Conservation (phyloP, 2,797 vertebrate genomes). For the Melanotaenia boesemani region DNA sequence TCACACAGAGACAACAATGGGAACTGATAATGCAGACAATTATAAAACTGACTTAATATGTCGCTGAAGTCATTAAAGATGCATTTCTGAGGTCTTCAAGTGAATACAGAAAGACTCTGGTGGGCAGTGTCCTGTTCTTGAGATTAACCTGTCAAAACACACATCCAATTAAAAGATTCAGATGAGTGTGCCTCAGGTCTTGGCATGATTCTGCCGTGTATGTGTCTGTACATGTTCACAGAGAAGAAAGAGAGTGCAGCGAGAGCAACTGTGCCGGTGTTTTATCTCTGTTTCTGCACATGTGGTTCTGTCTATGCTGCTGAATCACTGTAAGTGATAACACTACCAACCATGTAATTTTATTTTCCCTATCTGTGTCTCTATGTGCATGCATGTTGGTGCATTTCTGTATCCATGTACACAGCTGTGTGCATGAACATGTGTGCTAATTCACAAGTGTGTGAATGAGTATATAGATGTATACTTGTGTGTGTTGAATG, state of each 20-base stretch:
- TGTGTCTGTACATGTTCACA: constrained; percentile 22
- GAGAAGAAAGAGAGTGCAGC: constrained; percentile 6
- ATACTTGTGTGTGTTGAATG: constrained; percentile 52
- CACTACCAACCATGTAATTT: constrained; percentile 57
- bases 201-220: constrained; percentile 35
- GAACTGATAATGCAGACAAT: constrained; percentile 33
- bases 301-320: constrained; percentile 49
- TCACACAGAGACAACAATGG: constrained; percentile 1
- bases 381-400: not conserved
- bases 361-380: constrained; percentile 33
- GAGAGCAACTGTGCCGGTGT: constrained; percentile 39
- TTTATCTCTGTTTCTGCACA: constrained; percentile 72
- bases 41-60: constrained; percentile 42
- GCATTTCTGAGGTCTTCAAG: constrained; percentile 34
- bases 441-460: constrained; percentile 17
- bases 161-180: constrained; percentile 76
- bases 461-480: constrained; percentile 1
- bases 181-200: constrained; percentile 57
- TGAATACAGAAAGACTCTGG: constrained; percentile 46
- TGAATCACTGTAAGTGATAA: constrained; percentile 64
- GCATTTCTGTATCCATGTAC: constrained; percentile 12
- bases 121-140: constrained; percentile 63
- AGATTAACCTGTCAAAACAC: constrained; percentile 74
- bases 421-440: constrained; percentile 13
- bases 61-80: constrained; percentile 58